These are phyloP conservation scores for Cephonodes hylas DNA, from an alignment of 2,888 invertebrate genomes.

Conservation along the genomic window DNA sequence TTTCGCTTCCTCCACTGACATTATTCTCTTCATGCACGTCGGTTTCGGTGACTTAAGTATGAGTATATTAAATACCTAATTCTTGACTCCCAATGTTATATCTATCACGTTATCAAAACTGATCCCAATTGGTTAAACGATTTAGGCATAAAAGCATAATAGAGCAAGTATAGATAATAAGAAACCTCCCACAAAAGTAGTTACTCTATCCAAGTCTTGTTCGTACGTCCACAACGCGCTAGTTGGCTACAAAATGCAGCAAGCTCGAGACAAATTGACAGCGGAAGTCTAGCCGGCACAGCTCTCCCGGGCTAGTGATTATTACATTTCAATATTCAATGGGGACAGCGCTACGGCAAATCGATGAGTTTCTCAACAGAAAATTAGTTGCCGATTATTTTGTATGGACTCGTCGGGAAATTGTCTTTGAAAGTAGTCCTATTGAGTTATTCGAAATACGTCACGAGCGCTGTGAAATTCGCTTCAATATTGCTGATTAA, in stretches of 20 bases:
- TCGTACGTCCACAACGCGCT: background rate
- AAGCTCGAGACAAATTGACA: conserved; percentile 50
- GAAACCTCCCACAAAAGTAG: no score
- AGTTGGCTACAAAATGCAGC: conserved; percentile 38
- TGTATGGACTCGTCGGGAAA: conserved; percentile 17
- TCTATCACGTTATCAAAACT: no score
- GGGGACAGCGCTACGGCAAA: conserved; percentile 23
- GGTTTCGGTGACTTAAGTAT: no score
- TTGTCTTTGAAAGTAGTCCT: conserved; percentile 1
- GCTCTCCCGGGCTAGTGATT: conserved; percentile 32
- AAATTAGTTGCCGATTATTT: conserved; percentile 28
- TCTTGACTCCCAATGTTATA: no score
- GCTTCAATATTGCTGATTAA: background rate
- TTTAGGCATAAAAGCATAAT: no score
- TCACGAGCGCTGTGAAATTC: background rate
- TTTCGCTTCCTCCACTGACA: no score
- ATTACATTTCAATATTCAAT: conserved; percentile 45
- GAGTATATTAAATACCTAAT: no score
- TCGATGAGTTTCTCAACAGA: conserved; percentile 31
- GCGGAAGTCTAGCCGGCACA: conserved; percentile 36
- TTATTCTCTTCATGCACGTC: no score
- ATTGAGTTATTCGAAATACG: background rate
- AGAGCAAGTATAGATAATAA: no score
- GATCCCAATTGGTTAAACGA: no score
- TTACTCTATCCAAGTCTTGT: background rate